A percentile compares a stretch with the other conserved stretches of the same genome.
phyloP scores from a whole-genome alignment of 1,140 invertebrate genomes.

The Thalassaphorura encarpata region DNA sequence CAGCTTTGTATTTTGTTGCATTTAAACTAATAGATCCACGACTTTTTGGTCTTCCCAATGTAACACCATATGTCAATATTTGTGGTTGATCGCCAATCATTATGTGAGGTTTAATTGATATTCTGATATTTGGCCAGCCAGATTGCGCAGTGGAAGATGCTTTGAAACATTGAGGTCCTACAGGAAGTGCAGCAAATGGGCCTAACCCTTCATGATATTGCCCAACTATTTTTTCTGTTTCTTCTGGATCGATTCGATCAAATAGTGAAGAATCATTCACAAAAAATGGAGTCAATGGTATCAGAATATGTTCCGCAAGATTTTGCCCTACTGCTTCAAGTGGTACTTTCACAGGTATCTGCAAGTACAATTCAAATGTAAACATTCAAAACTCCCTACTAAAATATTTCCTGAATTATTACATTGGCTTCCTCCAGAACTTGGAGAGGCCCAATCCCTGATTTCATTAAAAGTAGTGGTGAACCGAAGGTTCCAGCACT shows the following conservation, averaged over 20 bases:
- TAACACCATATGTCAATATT: neutral
- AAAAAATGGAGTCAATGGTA: neutral
- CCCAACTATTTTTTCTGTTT: neutral
- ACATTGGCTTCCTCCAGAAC: neutral
- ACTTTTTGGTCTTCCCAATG: neutral
- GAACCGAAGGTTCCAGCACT: conserved; percentile 46
- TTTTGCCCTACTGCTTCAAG: conserved; percentile 40
- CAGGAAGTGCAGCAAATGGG: neutral
- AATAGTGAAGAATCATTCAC: neutral
- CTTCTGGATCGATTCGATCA: neutral
- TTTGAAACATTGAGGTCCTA: neutral
- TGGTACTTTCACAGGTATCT: conserved; percentile 28
- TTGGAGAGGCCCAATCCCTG: neutral
- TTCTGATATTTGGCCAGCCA: neutral
- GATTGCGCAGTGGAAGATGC: neutral
- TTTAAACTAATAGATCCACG: neutral
- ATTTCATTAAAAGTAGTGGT: neutral
- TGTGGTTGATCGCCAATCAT: neutral
- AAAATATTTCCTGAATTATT: too few relatives aligned
- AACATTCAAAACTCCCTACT: too few relatives aligned
- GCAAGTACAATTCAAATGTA: too few relatives aligned
- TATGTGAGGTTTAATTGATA: neutral
- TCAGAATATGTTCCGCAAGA: conserved; percentile 2
- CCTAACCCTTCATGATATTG: neutral
- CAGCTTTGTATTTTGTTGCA: neutral